Percentiles rank a stretch among this genome's conserved stretches.
phyloP scores from a whole-genome alignment of 2,113 vertebrate species.

The Falcunculus frontatus region DNA sequence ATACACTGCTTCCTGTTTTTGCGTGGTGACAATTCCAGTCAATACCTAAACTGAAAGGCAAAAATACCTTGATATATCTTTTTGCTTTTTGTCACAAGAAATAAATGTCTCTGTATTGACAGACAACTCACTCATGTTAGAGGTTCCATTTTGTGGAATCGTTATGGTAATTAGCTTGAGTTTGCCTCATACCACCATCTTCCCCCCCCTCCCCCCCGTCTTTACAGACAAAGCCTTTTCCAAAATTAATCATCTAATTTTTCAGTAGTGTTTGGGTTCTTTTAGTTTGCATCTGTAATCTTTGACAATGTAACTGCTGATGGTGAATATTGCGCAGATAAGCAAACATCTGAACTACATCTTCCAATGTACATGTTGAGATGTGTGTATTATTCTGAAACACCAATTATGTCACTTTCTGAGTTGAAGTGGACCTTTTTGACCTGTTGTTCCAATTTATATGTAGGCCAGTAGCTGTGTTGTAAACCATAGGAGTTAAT shows the following conservation, averaged over 20 bases:
- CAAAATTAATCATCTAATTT: not conserved
- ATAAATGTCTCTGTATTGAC: not conserved
- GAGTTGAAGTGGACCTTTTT: not conserved
- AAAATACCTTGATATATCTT: not conserved
- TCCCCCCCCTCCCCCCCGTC: fast-evolving
- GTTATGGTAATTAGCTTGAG: not conserved
- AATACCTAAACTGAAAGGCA: not conserved
- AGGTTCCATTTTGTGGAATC: not conserved
- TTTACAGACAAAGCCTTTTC: not conserved
- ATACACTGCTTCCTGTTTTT: not conserved
- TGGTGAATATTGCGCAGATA: not conserved
- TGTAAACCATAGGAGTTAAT: not conserved
- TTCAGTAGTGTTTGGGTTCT: not conserved
- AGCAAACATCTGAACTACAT: not conserved
- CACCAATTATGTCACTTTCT: not conserved
- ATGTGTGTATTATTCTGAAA: not conserved
- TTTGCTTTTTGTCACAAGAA: not conserved
- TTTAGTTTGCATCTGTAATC: not conserved
- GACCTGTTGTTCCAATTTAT: not conserved
- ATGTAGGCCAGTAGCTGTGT: not conserved
- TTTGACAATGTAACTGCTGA: not conserved
- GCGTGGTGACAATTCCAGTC: not conserved
- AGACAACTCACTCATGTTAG: not conserved
- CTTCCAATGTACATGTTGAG: not conserved
- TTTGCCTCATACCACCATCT: not conserved